Percentiles rank a stretch among this genome's conserved stretches.
Conservation (phyloP, 2,113 vertebrate genomes). For the Proteles cristata region DNA sequence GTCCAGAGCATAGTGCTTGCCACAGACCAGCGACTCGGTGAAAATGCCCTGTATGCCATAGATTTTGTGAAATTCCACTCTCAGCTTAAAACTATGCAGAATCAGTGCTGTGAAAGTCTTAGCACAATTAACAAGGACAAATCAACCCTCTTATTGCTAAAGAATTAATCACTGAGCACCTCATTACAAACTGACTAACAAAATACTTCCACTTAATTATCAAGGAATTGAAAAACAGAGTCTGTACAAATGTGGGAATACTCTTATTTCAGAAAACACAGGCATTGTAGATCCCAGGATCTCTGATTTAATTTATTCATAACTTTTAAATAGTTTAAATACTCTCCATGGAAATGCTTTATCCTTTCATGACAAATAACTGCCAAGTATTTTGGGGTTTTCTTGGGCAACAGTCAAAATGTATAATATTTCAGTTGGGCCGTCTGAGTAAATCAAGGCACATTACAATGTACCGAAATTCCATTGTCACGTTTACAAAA, state of each 20-base stretch:
- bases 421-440: neutral
- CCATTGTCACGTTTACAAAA: slow-evolving; percentile 23
- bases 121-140: neutral
- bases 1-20: neutral
- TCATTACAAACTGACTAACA: neutral
- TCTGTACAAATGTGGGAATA: neutral
- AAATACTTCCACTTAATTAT: neutral
- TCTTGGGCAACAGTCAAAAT: neutral
- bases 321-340: slow-evolving; percentile 20
- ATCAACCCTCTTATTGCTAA: neutral
- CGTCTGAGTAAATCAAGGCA: slow-evolving; percentile 45
- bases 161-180: neutral
- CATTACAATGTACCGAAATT: neutral
- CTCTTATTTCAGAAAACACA: neutral
- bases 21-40: neutral
- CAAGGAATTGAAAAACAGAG: neutral
- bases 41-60: neutral
- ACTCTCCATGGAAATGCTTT: neutral
- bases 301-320: neutral
- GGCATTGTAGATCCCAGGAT: neutral
- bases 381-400: neutral
- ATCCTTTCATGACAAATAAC: neutral
- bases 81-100: neutral
- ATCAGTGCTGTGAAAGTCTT: neutral
- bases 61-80: neutral